Evolutionary conservation across 2,113 vertebrate species (phyloP).

Genomic region (Orycteropus afer): DNA sequence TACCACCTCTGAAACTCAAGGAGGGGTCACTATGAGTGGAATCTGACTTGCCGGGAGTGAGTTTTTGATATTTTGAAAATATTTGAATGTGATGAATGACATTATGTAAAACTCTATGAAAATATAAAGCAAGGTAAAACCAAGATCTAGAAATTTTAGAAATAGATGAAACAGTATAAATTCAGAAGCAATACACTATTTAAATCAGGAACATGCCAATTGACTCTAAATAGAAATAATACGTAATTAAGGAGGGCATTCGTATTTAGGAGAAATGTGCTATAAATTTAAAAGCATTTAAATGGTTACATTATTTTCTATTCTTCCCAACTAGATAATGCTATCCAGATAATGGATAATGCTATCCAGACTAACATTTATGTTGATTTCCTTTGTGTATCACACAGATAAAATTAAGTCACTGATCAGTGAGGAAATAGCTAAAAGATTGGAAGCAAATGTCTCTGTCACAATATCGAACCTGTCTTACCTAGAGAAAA

Average conservation of each 20-base stretch:
- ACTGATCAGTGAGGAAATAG: constrained; percentile 70
- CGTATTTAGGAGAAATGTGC: not conserved
- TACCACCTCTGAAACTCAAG: too few species aligned
- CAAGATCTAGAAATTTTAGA: not conserved
- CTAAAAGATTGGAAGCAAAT: constrained; percentile 62
- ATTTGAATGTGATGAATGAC: not conserved
- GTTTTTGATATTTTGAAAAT: not conserved
- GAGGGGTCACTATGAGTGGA: too few species aligned
- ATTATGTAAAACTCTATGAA: not conserved
- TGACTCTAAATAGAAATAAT: not conserved
- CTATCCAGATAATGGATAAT: not conserved
- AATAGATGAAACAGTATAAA: not conserved
- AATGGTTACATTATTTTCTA: not conserved
- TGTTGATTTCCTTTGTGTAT: constrained; percentile 66
- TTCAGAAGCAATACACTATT: not conserved
- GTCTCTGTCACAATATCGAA: constrained; percentile 56
- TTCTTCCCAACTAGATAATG: not conserved
- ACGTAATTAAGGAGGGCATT: not conserved
- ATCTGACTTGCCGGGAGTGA: too few species aligned
- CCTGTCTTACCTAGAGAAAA: constrained; percentile 50
- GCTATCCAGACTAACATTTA: constrained; percentile 56
- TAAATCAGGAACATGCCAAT: not conserved
- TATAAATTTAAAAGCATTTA: not conserved
- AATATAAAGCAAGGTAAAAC: not conserved
- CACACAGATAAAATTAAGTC: constrained; percentile 59